Base-by-base conservation (phyloP, 1,140 invertebrate species). In the Cyphomyrmex costatus region DNA sequence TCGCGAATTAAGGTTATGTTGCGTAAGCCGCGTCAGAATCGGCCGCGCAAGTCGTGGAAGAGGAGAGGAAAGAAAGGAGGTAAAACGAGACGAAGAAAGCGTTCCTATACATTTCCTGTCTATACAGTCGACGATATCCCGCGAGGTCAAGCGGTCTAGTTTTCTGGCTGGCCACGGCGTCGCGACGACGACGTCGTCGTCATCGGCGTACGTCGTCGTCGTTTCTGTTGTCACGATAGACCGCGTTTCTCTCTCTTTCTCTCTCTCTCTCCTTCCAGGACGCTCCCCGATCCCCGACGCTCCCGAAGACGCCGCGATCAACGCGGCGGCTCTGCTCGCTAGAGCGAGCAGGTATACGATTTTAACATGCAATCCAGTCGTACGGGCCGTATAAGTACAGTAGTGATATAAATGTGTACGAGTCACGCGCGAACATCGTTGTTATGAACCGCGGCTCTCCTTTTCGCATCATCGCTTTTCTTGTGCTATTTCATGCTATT, bases 1-100 rank as follows among this genome's bases (percentile, higher is more conserved):
- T 19, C 46, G 14, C 46, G 19, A n/a, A 8, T 4, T 19, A 66
- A 58, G 79, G 79, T 83, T 83, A 83, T 58, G 79, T 83, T 73
- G 79, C 79, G 51, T 71, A 71, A 82, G 66, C 0, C 16, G 63
- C 49, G 68, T 80, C 30, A 27, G 33, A 49, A 46, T 79, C 46
- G 33, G 24, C 16, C 33, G 6, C n/a, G 77, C 61, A 36, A 24
- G 21, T 42, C 8, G 27, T 3, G 21, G 1, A 33, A 78, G 27
- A 70, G 3, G 19, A 21, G 27, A 30, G 21, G 5, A 65, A 14
- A 27, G 36, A 33, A 63, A 27, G 42, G 36, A 46, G n/a, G 12
- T 7, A 6, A 3, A 49, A 27, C n/a, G 33, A 51, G 12, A 33
- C 12, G 42, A 16, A 42, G 3, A 21, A 12, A 49, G 36, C 63